Conservation (phyloP, 1,140 invertebrate species). For the Marisa cornuarietis region DNA sequence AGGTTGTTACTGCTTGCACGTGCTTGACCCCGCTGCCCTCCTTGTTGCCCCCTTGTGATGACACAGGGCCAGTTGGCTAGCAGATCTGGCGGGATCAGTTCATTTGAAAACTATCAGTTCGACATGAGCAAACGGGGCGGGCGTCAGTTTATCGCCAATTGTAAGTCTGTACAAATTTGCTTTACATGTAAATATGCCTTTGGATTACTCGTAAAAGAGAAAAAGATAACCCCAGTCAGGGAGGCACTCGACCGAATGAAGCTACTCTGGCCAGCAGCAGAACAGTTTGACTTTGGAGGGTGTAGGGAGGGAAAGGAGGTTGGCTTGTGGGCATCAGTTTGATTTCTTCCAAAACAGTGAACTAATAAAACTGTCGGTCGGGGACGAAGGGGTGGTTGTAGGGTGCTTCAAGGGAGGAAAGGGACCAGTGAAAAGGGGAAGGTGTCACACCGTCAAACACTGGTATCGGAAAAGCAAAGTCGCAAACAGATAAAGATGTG, state of each 20-base stretch:
- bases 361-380: background rate
- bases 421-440: background rate
- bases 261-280: background rate
- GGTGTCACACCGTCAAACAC: background rate
- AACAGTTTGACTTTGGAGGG: background rate
- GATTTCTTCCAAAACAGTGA: background rate
- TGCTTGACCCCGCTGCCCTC: background rate
- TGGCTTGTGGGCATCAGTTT: background rate
- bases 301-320: background rate
- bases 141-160: conserved; percentile 5
- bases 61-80: background rate
- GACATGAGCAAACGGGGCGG: conserved; percentile 1
- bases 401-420: background rate
- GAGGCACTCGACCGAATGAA: background rate
- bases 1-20: too few species aligned
- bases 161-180: conserved; percentile 11
- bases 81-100: background rate
- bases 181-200: conserved; percentile 5
- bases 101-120: background rate
- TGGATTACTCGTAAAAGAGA: conserved; percentile 6
- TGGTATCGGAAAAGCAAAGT: conserved; percentile 1
- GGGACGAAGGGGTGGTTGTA: background rate
- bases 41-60: background rate
- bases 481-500: conserved; percentile 9
- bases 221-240: background rate